These are phyloP conservation scores for Trachelus troglodyta DNA, from an alignment of 2,888 invertebrate genomes.

Conservation along the genomic window DNA sequence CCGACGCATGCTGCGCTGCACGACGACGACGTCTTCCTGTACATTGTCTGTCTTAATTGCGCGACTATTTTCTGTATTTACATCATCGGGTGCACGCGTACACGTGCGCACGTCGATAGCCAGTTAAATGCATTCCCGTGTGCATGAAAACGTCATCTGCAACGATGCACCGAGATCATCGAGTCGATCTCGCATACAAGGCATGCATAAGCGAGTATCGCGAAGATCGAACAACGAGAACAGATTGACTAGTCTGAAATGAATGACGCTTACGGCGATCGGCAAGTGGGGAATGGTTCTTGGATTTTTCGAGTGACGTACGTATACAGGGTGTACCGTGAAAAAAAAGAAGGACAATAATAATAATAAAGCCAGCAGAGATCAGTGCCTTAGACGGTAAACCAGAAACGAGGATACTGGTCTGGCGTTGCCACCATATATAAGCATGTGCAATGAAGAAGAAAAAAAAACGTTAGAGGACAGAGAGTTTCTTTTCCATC, in stretches of 20 bases:
- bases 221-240: background rate
- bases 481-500: background rate
- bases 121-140: background rate
- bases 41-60: background rate
- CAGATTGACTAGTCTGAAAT: background rate
- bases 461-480: background rate
- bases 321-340: background rate
- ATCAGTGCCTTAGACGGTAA: background rate
- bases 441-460: background rate
- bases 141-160: background rate
- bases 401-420: background rate
- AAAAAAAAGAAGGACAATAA: background rate
- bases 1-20: background rate
- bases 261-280: background rate
- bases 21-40: background rate
- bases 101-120: background rate
- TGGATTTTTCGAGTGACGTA: background rate
- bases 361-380: background rate
- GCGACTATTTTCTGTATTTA: background rate
- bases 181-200: background rate
- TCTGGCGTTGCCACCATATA: background rate
- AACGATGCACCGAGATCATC: background rate
- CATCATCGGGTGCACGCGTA: background rate
- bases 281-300: background rate
- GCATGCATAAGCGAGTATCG: background rate